phyloP scores from a whole-genome alignment of 2,113 vertebrate species.

The Shinisaurus crocodilurus region DNA sequence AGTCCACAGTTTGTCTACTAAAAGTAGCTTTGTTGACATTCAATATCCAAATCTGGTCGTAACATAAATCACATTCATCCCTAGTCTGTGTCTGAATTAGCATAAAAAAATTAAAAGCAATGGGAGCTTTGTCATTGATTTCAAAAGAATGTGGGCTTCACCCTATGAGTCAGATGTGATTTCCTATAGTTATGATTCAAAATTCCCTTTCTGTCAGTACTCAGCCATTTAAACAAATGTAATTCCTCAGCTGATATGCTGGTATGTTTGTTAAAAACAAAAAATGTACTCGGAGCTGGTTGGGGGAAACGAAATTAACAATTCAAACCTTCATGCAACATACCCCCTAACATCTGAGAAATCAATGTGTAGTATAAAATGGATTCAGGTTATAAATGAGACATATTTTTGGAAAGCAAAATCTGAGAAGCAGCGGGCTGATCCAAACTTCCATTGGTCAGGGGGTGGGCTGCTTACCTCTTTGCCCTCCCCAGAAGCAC shows the following conservation, averaged over 20 bases:
- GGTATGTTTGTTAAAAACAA: background rate
- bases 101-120: constrained; percentile 14
- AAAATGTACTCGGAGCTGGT: background rate
- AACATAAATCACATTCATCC: constrained; percentile 1
- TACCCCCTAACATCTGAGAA: background rate
- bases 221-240: background rate
- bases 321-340: background rate
- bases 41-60: background rate
- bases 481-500: background rate
- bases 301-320: background rate
- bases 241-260: background rate
- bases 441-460: background rate
- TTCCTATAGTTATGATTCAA: background rate
- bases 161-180: background rate
- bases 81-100: constrained; percentile 5
- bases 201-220: background rate
- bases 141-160: background rate
- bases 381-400: background rate
- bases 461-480: background rate
- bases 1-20: background rate
- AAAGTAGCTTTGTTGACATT: background rate
- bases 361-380: background rate
- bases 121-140: background rate
- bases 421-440: background rate
- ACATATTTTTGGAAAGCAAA: background rate